phyloP scores from a whole-genome alignment of 1,140 invertebrate species.

The Bombus huntii region DNA sequence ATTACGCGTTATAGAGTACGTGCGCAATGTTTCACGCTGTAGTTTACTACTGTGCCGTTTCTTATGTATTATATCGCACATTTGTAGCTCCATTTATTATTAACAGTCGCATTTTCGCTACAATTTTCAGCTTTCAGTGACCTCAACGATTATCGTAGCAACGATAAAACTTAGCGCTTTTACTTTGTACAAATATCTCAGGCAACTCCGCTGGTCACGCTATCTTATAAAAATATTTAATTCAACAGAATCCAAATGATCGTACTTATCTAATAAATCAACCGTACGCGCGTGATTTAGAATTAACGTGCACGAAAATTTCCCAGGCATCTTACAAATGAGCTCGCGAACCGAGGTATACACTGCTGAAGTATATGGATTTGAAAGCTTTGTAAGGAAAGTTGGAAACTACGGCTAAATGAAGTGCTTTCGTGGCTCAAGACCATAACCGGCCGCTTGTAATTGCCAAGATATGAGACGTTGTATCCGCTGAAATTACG shows the following conservation, averaged over 20 bases:
- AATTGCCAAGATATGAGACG: neutral
- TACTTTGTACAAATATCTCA: neutral
- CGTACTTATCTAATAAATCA: neutral
- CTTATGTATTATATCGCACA: neutral
- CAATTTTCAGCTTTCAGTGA: neutral
- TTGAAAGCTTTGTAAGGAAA: neutral
- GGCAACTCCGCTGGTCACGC: too few relatives aligned
- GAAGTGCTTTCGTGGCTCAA: neutral
- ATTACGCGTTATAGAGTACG: slow-evolving; percentile 30
- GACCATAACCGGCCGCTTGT: neutral
- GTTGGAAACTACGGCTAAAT: neutral
- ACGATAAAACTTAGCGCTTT: neutral
- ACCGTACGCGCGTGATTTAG: neutral
- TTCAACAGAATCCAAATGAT: neutral
- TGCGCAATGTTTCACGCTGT: neutral
- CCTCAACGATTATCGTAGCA: neutral
- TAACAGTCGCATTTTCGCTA: neutral
- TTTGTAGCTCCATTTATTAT: neutral
- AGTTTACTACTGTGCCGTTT: neutral
- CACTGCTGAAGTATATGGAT: neutral
- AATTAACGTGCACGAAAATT: neutral
- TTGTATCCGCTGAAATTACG: neutral
- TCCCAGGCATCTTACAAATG: neutral
- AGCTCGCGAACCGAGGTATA: neutral
- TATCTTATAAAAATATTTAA: neutral